Base-by-base conservation (phyloP, 2,888 invertebrate species). In the Eudemis profundana region DNA sequence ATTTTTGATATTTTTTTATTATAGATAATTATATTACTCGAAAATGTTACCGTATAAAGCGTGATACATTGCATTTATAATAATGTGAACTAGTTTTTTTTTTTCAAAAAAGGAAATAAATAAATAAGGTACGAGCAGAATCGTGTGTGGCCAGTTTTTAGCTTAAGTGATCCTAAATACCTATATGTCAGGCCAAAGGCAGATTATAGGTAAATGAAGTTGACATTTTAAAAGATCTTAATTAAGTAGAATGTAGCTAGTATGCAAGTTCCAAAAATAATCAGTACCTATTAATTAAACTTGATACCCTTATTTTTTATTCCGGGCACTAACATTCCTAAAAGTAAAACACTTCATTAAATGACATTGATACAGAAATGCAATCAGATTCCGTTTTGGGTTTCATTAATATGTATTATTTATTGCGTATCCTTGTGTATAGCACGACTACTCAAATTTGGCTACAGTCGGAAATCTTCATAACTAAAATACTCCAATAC, bases 231-330 rank as follows among this genome's bases (percentile, higher is more conserved):
- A 15, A 33, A 15, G 8, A 17, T 19, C 10, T 33, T 36, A 36
- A 12, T 15, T 50, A 50, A 49, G 29, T 51, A 17, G 17, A 7
- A 4, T 17, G 38, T 8, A 40, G 21, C 8, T 8, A 17, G 17
- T 15, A 50, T 50, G 60, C 27, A 40, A 50, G 50, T 59, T n/a
- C 8, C n/a, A 60, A n/a, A 57, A 57, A 14, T 38, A 12, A n/a
- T 29, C 17, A n/a, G 40, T 15, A n/a, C n/a, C n/a, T 21, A 15
- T 29, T 40, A 40, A 60, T 60, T 40, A 50, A 14, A 14, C 21
- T 40, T 27, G 19, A 19, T 38, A 27, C 7, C 17, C 12, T 23
- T 36, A 36, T 27, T 3, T 38, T 12, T 29, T 15, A 38, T 12
- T 50, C 49, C 8, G 27, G 40, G 40, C 23, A 47, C 23, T 19